phyloP scores from a whole-genome alignment of 2,797 vertebrate species.

The Gambelia wislizenii region DNA sequence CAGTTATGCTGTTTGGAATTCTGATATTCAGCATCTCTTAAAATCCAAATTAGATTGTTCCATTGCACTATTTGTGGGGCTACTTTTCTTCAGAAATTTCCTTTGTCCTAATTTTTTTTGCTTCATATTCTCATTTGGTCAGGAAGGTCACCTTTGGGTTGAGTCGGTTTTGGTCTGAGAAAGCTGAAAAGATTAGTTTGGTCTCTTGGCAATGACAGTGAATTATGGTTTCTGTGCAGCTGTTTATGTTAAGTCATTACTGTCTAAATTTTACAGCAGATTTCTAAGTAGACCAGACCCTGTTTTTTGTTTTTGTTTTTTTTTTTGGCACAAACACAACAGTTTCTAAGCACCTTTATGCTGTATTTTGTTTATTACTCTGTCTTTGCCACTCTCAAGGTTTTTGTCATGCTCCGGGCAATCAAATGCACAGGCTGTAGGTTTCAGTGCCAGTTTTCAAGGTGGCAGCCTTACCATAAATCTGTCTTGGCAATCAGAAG shows the following conservation, averaged over 20 bases:
- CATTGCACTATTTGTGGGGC: too few relatives aligned
- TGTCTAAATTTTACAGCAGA: constrained; percentile 74
- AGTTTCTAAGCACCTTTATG: neutral
- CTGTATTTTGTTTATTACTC: constrained; percentile 37
- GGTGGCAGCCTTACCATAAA: constrained; percentile 78
- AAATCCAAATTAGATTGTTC: too few relatives aligned
- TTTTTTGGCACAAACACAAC: neutral
- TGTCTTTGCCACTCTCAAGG: constrained; percentile 70
- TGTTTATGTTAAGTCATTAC: constrained; percentile 6
- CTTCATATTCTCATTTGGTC: neutral
- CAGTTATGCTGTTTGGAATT: neutral
- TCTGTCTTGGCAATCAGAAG: constrained; percentile 90
- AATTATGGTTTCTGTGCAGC: neutral
- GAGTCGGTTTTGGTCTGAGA: neutral
- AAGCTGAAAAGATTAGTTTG: neutral
- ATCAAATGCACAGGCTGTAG: constrained; percentile 72
- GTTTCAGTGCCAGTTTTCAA: constrained; percentile 66
- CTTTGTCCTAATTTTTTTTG: neutral
- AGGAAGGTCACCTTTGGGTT: neutral
- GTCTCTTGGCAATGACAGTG: neutral
- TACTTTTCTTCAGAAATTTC: too few relatives aligned
- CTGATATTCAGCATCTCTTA: too few relatives aligned
- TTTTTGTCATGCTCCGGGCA: constrained; percentile 85
- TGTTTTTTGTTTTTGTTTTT: neutral
- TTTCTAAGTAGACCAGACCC: constrained; percentile 72